Base-by-base conservation (phyloP, 2,113 vertebrate genomes). In the Rousettus leschenaultii region DNA sequence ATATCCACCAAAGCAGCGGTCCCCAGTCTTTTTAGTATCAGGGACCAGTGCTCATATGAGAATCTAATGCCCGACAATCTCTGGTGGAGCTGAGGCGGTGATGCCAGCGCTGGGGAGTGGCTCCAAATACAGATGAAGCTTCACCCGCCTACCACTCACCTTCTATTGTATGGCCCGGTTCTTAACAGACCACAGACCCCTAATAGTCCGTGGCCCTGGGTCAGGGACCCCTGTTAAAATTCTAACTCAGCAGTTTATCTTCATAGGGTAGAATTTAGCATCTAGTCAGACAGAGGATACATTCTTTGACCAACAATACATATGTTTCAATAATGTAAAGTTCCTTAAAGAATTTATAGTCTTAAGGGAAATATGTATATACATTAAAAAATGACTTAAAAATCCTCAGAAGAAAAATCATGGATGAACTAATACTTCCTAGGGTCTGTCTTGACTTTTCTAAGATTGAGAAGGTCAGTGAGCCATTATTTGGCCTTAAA, bases 301-400 rank as follows among this genome's bases (percentile, higher is more conserved):
- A 66, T 93, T 90, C 77, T 94, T 91, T 86, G 66, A 82, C 48
- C 61, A 89, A 26, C 38, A 87, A 16, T 43, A 65, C 14, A 14
- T 40, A 28, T 65, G 45, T 95, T 89, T 94, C 30, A 57, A 21
- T 75, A 77, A 55, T n/a, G 6, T 77, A 80, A 91, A 87, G 51
- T 87, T 94, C 75, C 74, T 84, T 95, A 90, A 75, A n/a, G 45
- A 92, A 84, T 90, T 66, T 73, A 33, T 89, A 78, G 79, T 86
- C 61, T 89, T 95, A 87, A 92, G 80, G 61, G 43, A 95, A 86
- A 38, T 70, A 35, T 24, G 43, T 68, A 22, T 74, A 66, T 15
- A 61, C 51, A 66, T 86, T 74, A 83, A 82, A 85, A 68, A 85
- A 51, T 87, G 57, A 84, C 38, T 91, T 91, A 78, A 89, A 96